These are phyloP conservation scores for Lymantria monacha DNA, from an alignment of 2,888 invertebrate genomes.

Conservation along the genomic window DNA sequence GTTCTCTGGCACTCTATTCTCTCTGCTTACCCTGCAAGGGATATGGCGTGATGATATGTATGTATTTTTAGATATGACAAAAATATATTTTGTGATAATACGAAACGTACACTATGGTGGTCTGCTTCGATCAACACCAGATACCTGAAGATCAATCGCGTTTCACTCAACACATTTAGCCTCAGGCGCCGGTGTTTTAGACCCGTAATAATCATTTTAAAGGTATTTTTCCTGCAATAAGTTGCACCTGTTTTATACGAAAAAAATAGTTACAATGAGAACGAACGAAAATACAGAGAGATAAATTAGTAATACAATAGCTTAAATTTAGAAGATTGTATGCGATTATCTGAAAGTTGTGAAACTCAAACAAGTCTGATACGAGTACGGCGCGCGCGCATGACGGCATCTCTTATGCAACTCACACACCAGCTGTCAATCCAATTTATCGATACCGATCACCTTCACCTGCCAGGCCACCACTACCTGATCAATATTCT, in stretches of 20 bases:
- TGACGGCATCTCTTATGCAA: conserved; percentile 38
- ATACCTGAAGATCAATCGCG: background rate
- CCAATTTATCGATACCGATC: conserved; percentile 56
- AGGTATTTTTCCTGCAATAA: conserved; percentile 1
- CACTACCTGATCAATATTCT: conserved; percentile 39
- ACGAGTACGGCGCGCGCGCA: conserved; percentile 24
- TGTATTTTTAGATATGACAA: too few relatives aligned
- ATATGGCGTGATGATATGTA: too few relatives aligned
- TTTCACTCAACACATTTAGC: conserved; percentile 8
- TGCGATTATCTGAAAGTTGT: conserved; percentile 25
- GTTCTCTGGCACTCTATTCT: too few relatives aligned
- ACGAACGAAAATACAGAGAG: too few relatives aligned
- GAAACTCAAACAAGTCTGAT: conserved; percentile 28
- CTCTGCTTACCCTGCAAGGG: too few relatives aligned
- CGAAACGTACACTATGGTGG: conserved; percentile 2
- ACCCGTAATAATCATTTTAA: background rate
- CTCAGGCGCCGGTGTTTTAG: conserved; percentile 3
- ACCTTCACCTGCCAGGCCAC: conserved; percentile 44
- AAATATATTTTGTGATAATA: too few relatives aligned
- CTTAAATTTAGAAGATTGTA: conserved; percentile 23
- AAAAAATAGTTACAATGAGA: background rate
- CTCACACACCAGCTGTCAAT: conserved; percentile 50
- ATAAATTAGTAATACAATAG: conserved; percentile 28
- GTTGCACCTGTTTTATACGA: background rate
- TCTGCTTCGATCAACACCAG: background rate